These are phyloP conservation scores for Procavia capensis DNA, from an alignment of 2,113 vertebrate species.

Conservation along the genomic window DNA sequence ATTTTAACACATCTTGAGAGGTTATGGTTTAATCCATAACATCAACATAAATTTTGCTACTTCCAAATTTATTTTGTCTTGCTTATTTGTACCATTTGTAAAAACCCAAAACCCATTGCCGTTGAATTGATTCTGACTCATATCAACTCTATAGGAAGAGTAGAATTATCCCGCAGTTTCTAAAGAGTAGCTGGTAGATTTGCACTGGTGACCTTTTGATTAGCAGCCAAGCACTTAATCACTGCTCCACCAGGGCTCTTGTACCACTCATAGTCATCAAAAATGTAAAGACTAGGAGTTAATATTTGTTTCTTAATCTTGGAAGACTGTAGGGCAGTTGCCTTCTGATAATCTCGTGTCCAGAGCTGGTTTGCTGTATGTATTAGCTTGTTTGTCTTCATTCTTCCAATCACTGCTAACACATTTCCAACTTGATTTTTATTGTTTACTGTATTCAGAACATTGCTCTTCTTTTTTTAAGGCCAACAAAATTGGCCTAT, in stretches of 20 bases:
- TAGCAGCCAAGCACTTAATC: too few relatives aligned
- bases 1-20: too few relatives aligned
- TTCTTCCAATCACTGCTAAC: background rate
- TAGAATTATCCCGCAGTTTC: too few relatives aligned
- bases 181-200: too few relatives aligned
- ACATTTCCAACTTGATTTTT: slow-evolving; percentile 15
- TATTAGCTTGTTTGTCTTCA: background rate
- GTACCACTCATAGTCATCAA: background rate
- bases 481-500: background rate
- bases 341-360: background rate
- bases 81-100: background rate
- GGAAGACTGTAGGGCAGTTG: background rate
- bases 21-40: too few relatives aligned
- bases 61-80: background rate
- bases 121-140: too few relatives aligned
- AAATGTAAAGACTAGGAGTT: background rate
- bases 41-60: background rate
- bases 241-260: too few relatives aligned
- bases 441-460: background rate
- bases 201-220: too few relatives aligned
- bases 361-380: background rate
- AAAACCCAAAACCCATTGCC: too few relatives aligned
- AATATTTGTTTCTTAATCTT: background rate
- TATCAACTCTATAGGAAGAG: too few relatives aligned
- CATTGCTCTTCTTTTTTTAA: slow-evolving; percentile 1